These are phyloP conservation scores for Oryzias celebensis DNA, from an alignment of 2,113 vertebrate species.

Conservation along the genomic window DNA sequence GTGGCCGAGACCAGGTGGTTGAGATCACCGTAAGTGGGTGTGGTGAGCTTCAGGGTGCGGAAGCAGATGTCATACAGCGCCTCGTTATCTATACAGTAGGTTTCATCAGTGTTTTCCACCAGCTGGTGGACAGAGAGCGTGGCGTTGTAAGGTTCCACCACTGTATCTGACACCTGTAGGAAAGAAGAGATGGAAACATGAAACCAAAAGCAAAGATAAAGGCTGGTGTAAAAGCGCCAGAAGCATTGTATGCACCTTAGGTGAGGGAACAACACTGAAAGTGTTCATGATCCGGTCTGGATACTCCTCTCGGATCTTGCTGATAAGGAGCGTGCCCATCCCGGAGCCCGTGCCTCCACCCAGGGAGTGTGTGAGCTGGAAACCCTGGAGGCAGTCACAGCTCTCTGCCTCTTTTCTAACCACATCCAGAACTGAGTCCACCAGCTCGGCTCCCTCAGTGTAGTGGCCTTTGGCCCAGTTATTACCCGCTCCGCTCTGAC, in stretches of 20 bases:
- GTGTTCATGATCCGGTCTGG: conserved; percentile 68
- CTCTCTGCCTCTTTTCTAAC: conserved; percentile 66
- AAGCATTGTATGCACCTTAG: conserved; percentile 41
- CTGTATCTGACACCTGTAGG: conserved; percentile 60
- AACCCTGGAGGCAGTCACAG: conserved; percentile 67
- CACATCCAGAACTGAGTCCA: conserved; percentile 61
- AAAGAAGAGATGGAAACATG: neutral
- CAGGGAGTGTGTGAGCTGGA: conserved; percentile 66
- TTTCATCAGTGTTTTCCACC: conserved; percentile 65
- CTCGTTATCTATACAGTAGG: conserved; percentile 34
- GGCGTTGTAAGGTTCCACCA: conserved; percentile 66
- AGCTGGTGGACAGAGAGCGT: conserved; percentile 67
- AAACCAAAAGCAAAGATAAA: neutral
- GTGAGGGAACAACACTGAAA: conserved; percentile 49
- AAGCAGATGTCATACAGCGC: conserved; percentile 70
- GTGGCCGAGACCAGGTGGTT: conserved; percentile 80
- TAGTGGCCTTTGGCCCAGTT: conserved; percentile 54
- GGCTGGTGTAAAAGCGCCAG: neutral
- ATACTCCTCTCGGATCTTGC: conserved; percentile 44
- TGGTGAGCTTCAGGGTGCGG: conserved; percentile 32
- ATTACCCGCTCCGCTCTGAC: conserved; percentile 64
- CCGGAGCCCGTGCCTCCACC: conserved; percentile 62
- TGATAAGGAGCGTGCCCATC: conserved; percentile 36
- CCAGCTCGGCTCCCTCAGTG: conserved; percentile 65
- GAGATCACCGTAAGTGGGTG: too few species aligned